A percentile compares a stretch with the other conserved stretches of the same genome.
Evolutionary conservation across 2,797 vertebrate genomes (phyloP).

Genomic region (Lacerta bilineata): DNA sequence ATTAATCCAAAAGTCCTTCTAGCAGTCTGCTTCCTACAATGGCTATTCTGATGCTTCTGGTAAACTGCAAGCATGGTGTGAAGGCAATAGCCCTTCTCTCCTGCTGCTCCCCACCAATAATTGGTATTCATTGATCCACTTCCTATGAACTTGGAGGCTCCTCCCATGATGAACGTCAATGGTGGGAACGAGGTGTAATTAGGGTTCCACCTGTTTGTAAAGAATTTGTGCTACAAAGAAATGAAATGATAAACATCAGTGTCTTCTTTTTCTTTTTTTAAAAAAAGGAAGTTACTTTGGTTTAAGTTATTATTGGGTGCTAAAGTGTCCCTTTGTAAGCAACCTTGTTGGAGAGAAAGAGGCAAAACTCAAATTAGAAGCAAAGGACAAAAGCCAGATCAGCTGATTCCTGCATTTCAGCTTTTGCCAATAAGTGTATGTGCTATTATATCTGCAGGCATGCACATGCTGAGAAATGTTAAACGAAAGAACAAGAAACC

Average conservation of each 20-base stretch:
- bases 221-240: neutral
- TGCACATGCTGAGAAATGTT: neutral
- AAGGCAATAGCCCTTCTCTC: neutral
- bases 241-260: neutral
- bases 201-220: neutral
- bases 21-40: too few relatives aligned
- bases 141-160: neutral
- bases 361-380: neutral
- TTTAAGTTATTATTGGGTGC: neutral
- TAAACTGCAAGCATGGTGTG: too few relatives aligned
- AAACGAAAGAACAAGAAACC: neutral
- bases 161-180: neutral
- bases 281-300: neutral
- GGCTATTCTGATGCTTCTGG: too few relatives aligned
- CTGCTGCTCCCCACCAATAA: too few relatives aligned
- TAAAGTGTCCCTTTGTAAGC: neutral
- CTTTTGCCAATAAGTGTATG: accelerated
- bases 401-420: neutral
- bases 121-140: neutral
- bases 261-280: too few relatives aligned
- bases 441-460: neutral
- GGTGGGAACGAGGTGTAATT: neutral
- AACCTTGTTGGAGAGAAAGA: neutral
- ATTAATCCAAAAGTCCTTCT: too few relatives aligned
- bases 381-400: neutral